Conservation (phyloP, 2,113 vertebrate genomes). For the Nansenia antarctica region DNA sequence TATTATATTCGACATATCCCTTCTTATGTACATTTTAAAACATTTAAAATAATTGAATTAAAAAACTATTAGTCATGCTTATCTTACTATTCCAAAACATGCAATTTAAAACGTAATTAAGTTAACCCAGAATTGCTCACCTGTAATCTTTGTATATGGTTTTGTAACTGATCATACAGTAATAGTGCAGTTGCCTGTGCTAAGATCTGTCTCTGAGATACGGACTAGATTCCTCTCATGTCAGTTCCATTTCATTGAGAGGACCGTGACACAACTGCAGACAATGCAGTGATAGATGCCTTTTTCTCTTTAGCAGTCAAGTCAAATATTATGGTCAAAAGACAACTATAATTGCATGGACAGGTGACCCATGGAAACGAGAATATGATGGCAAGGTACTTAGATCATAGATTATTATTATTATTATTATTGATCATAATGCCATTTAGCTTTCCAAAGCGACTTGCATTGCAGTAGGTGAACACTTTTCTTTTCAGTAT, state of each 20-base stretch:
- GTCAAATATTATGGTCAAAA: constrained; percentile 13
- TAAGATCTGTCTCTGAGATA: neutral
- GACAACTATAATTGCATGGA: constrained; percentile 60
- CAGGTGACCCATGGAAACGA: constrained; percentile 70
- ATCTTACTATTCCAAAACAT: too few species aligned
- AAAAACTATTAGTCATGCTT: too few species aligned
- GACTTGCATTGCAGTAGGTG: too few species aligned
- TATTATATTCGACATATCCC: too few species aligned
- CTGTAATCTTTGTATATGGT: too few species aligned
- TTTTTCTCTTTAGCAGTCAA: constrained; percentile 63
- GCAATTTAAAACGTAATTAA: neutral
- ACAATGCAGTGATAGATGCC: constrained; percentile 58
- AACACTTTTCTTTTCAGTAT: too few species aligned
- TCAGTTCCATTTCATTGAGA: constrained; percentile 51
- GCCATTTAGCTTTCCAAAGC: too few species aligned
- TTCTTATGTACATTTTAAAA: too few species aligned
- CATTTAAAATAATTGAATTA: too few species aligned
- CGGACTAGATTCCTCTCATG: constrained; percentile 37
- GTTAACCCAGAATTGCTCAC: too few species aligned
- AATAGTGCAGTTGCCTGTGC: constrained; percentile 18
- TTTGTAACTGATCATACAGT: too few species aligned
- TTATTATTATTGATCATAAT: too few species aligned
- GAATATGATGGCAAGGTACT: constrained; percentile 58
- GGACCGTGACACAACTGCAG: constrained; percentile 41
- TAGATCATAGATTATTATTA: constrained; percentile 52